These are phyloP conservation scores for Lasioglossum vierecki DNA, from an alignment of 2,888 invertebrate species.

Conservation along the genomic window DNA sequence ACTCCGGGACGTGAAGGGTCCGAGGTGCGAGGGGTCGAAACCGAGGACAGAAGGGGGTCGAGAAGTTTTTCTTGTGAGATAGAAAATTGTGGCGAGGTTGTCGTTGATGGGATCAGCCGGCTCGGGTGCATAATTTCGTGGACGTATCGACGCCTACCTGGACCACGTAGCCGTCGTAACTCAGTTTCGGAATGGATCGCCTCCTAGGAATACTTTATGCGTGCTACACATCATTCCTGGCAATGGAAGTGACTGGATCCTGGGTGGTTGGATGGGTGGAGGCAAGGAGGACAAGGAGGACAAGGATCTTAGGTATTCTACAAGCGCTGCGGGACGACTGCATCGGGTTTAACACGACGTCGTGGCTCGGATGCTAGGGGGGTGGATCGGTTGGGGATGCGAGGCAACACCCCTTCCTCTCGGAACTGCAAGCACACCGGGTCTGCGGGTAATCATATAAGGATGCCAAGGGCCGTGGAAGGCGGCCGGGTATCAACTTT, in stretches of 20 bases:
- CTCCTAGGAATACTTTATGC: conserved; percentile 82
- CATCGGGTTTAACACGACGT: conserved; percentile 61
- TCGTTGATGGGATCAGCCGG: conserved; percentile 45
- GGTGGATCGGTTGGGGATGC: conserved; percentile 29
- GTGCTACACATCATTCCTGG: conserved; percentile 71
- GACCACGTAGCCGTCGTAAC: conserved; percentile 80
- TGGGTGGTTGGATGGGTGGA: not conserved
- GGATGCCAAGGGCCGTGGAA: conserved; percentile 65
- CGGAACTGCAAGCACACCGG: conserved; percentile 55
- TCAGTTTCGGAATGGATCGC: conserved; percentile 81
- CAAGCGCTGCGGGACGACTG: conserved; percentile 72
- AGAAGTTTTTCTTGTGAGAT: not conserved
- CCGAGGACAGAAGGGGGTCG: not conserved
- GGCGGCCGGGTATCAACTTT: conserved; percentile 77
- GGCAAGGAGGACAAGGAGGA: conserved; percentile 54
- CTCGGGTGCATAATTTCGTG: conserved; percentile 67
- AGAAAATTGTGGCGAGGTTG: not conserved
- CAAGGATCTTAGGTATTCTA: conserved; percentile 79
- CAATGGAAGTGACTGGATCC: conserved; percentile 26
- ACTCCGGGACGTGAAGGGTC: not conserved
- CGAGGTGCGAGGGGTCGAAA: not conserved
- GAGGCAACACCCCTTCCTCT: conserved; percentile 48
- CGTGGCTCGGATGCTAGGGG: conserved; percentile 20
- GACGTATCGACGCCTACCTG: conserved; percentile 65
- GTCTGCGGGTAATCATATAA: conserved; percentile 79